A percentile compares a stretch with the other conserved stretches of the same genome.
phyloP scores from a whole-genome alignment of 2,113 vertebrate genomes.

The Corythaeola cristata region DNA sequence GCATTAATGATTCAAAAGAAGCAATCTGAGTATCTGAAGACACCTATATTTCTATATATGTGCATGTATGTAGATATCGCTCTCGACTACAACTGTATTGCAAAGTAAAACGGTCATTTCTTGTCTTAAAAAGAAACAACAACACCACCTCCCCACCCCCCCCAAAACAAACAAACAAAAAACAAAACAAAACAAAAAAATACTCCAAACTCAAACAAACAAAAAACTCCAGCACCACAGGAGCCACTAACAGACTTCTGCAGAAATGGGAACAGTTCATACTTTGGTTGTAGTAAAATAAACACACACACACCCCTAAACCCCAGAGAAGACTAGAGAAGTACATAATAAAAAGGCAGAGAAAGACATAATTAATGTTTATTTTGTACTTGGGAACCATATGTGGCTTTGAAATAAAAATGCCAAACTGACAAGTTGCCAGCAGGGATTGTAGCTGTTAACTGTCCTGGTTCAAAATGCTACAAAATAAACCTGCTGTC shows the following conservation, averaged over 20 bases:
- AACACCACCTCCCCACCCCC: no score
- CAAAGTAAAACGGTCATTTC: background rate
- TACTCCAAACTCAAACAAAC: background rate
- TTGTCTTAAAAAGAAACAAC: background rate
- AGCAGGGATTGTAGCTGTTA: constrained; percentile 5
- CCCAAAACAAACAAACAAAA: no score
- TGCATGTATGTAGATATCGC: background rate
- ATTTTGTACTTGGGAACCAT: constrained; percentile 43
- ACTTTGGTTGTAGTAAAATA: background rate
- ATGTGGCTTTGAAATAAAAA: constrained; percentile 58
- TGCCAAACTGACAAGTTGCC: constrained; percentile 26
- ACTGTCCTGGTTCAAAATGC: background rate
- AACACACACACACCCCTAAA: background rate
- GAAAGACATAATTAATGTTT: constrained; percentile 52
- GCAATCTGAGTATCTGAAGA: background rate
- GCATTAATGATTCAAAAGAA: background rate
- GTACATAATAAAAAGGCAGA: constrained; percentile 15
- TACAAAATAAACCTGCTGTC: background rate
- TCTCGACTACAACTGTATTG: background rate
- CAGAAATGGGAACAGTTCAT: background rate
- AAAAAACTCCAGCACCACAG: background rate
- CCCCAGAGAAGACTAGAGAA: background rate
- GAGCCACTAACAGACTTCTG: background rate
- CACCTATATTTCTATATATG: background rate
- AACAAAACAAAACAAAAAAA: background rate